Percentiles rank a stretch among this genome's conserved stretches.
Evolutionary conservation across 2,888 invertebrate species (phyloP).

Genomic region (Gastracanthus pulcherrimus): DNA sequence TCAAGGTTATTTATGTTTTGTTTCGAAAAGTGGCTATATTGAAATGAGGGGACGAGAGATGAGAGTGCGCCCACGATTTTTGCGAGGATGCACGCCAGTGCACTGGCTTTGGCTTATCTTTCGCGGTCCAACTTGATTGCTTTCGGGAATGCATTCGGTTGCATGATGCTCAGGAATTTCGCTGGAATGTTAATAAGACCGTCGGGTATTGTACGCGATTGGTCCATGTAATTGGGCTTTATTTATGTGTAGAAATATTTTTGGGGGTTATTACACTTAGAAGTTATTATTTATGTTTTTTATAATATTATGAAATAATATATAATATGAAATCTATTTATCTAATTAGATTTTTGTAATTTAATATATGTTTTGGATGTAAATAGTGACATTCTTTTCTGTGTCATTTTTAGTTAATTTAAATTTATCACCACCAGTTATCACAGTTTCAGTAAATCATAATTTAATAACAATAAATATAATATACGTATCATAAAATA

Average conservation of each 20-base stretch:
- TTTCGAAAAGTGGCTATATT: conserved; percentile 44
- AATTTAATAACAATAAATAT: too few relatives aligned
- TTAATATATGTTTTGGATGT: too few relatives aligned
- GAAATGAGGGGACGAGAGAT: conserved; percentile 31
- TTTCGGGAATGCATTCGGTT: conserved; percentile 13
- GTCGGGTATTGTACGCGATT: not conserved
- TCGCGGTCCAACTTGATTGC: conserved; percentile 13
- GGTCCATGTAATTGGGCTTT: not conserved
- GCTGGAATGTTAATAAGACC: conserved; percentile 39
- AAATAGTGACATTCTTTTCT: too few relatives aligned
- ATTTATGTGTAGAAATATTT: too few relatives aligned
- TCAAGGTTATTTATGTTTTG: conserved; percentile 36
- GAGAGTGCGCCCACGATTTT: conserved; percentile 30
- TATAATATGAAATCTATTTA: too few relatives aligned
- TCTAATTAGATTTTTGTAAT: too few relatives aligned
- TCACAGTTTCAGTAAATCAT: not conserved
- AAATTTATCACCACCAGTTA: too few relatives aligned
- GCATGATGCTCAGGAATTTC: conserved; percentile 44
- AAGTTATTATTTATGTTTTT: not conserved
- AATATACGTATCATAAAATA: too few relatives aligned
- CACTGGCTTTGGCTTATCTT: conserved; percentile 5
- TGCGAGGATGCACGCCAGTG: not conserved
- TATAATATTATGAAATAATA: too few relatives aligned
- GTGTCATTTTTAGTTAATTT: too few relatives aligned
- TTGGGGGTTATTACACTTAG: not conserved